Base-by-base conservation (phyloP, 1,140 invertebrate species). In the Tetranychus urticae region DNA sequence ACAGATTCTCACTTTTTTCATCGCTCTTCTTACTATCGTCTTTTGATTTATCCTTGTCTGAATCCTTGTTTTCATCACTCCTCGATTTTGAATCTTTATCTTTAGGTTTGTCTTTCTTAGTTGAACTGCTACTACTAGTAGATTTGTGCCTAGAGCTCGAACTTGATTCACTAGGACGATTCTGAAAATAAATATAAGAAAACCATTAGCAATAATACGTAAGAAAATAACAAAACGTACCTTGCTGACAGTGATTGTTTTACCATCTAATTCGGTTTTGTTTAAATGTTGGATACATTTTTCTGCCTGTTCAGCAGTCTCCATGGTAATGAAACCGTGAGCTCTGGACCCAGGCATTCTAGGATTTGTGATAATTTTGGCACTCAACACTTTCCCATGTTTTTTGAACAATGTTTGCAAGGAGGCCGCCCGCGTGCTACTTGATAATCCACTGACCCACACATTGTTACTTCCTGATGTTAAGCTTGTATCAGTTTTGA, bases 351-450 rank as follows among this genome's bases (percentile, higher is more conserved):
- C 88, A 2, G 89, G 88, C 36, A 84, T 87, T 59, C 82, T 78
- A 1, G 89, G 86, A 74, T 91, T 93, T 1, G 88, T 92, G 0
- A 96, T 90, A n/a, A 96, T 85, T 76, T 94, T 94, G 0, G 89
- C 89, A 59, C 86, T 88, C 68, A 90, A 70, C 13, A 80, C 90
- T 79, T 93, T 94, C 66, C 89, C 90, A 77, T 87, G 83, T 70
- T 87, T 86, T 23, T 84, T 87, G 69, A 93, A 90, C 31, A 90
- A 78, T 61, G 84, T 80, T 71, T 94, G 94, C 62, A 96, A 74
- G 73, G 94, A 89, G 55, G 86, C 88, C 37, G 90, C 90, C 46
- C 86, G 78, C 35, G 89, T 93, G 45, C 81, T 80, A 3, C 86
- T 82, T 0, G 88, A 86, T 59, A 96, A 74, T 37, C 88, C 88